Base-by-base conservation (phyloP, 2,113 vertebrate genomes). In the Addax nasomaculatus region DNA sequence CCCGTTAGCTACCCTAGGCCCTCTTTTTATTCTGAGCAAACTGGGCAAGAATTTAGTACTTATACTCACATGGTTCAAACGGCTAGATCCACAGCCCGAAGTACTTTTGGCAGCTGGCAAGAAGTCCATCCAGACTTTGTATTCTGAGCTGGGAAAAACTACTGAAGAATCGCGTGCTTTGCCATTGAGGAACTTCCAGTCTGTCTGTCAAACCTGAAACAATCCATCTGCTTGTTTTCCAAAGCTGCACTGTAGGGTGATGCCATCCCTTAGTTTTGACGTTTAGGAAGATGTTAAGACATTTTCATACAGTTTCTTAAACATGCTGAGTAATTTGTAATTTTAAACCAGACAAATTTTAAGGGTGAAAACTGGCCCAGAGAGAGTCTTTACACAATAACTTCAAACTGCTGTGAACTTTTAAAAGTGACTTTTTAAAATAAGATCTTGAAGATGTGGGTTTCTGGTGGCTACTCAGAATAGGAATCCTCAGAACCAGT, bases 331-430 rank as follows among this genome's bases (percentile, higher is more conserved):
- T 89, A 96, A 96, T 36, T 85, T 85, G 83, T 85, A 89, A 87
- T 93, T 96, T 93, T 93, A 97, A 97, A 98, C 62, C 94, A 97
- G 76, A 39, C 33, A 91, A 23, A 23, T 90, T 97, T 95, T 47
- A 70, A 58, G 45, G 53, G 92, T 49, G 73, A 85, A 93, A 94
- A 92, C 62, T 7, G 4, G 62, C 87, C 55, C 95, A 78, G 43
- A 94, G 70, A 60, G 7, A 25, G 85, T 55, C 87, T 92, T 95
- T 96, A 2, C 64, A 2, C 78, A 85, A 30, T 93, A 95, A 84
- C 47, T 98, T 94, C 39, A 60, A 73, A 76, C 85, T 97, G 87
- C 15, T 93, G 70, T 89, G 93, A 95, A 93, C 97, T 97, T 76
- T 76, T 76, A 36, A 96, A 47, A 92, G 43, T 5, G 0, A 80